These are phyloP conservation scores for Pteria penguin DNA, from an alignment of 2,888 invertebrate species.

Conservation along the genomic window DNA sequence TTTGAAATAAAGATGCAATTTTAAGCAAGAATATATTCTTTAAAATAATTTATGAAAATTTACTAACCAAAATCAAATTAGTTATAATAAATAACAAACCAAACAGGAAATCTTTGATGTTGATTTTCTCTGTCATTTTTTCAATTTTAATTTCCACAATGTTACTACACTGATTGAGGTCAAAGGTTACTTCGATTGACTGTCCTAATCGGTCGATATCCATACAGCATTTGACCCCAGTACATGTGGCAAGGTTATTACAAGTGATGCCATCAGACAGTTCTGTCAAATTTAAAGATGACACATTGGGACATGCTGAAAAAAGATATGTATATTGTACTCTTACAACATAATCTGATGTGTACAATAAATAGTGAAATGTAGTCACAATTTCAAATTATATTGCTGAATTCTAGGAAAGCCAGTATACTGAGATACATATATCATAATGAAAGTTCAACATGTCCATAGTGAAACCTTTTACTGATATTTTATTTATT, in stretches of 20 bases:
- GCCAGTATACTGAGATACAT: no score
- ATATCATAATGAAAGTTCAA: no score
- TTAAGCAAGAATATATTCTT: no score
- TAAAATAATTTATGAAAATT: no score
- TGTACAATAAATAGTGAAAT: not conserved
- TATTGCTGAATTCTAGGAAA: no score
- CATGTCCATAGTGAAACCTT: no score
- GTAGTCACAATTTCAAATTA: no score
- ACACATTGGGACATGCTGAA: not conserved
- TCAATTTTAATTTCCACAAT: constrained; percentile 25
- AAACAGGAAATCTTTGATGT: constrained; percentile 23
- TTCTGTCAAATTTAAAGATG: constrained; percentile 6
- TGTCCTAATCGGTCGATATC: constrained; percentile 27
- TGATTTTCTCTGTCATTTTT: constrained; percentile 5
- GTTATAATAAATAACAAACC: constrained; percentile 19
- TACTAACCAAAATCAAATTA: not conserved
- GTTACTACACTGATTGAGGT: constrained; percentile 36
- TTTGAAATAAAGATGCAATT: no score
- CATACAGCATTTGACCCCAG: constrained; percentile 43
- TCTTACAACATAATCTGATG: not conserved
- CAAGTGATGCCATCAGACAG: constrained; percentile 40
- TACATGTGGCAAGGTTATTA: constrained; percentile 43
- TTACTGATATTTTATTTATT: no score
- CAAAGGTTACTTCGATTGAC: constrained; percentile 9
- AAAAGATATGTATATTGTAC: not conserved